Percentiles rank a stretch among this genome's conserved stretches.
phyloP scores from a whole-genome alignment of 2,113 vertebrate species.

The Tragelaphus scriptus region DNA sequence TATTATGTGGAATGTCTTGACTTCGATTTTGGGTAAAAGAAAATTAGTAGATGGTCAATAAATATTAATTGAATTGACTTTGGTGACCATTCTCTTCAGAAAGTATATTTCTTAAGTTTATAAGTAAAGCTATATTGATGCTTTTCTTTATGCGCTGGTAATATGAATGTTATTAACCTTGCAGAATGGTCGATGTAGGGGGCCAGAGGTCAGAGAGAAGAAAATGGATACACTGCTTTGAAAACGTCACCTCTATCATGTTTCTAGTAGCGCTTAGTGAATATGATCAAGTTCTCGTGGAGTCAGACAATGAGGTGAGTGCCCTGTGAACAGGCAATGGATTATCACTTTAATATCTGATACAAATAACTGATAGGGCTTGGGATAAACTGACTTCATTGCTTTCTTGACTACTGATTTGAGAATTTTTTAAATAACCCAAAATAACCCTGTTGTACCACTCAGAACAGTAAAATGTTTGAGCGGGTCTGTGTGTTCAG shows the following conservation, averaged over 20 bases:
- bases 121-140: slow-evolving; percentile 13
- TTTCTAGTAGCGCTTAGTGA: slow-evolving; percentile 97
- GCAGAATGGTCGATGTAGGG: slow-evolving; percentile 97
- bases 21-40: neutral
- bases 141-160: slow-evolving; percentile 52
- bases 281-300: slow-evolving; percentile 97
- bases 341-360: neutral
- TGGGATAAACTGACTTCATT: neutral
- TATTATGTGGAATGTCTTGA: neutral
- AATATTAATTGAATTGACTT: neutral
- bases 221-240: slow-evolving; percentile 99
- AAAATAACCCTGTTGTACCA: neutral
- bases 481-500: neutral
- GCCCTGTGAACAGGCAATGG: neutral
- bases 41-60: neutral
- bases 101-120: neutral
- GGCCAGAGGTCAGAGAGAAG: slow-evolving; percentile 97
- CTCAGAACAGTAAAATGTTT: neutral
- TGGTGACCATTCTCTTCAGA: neutral
- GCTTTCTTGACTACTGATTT: neutral
- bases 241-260: slow-evolving; percentile 98
- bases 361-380: neutral
- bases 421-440: neutral
- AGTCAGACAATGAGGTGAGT: slow-evolving; percentile 96
- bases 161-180: slow-evolving; percentile 72